These are phyloP conservation scores for Epirrhoe tristata DNA, from an alignment of 2,888 invertebrate species.

Conservation along the genomic window DNA sequence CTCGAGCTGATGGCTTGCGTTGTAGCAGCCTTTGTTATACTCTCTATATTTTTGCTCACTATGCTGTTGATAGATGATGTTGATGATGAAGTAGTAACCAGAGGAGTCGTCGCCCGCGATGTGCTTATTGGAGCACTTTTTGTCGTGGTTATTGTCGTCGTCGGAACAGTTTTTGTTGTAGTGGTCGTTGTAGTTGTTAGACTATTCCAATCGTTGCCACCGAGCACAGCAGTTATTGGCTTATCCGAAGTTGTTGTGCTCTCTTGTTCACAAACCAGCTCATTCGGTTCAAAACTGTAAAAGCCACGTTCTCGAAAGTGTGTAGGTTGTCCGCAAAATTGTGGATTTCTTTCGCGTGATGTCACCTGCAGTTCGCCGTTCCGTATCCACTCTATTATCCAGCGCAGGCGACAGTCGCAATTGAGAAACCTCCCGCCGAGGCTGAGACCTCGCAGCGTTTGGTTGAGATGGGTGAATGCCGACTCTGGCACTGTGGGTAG, in stretches of 20 bases:
- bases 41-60: conserved; percentile 55
- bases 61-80: conserved; percentile 49
- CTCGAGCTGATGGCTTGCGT: conserved; percentile 58
- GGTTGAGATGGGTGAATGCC: conserved; percentile 91
- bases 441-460: conserved; percentile 93
- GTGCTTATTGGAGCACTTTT: conserved; percentile 29
- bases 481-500: conserved; percentile 92
- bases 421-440: conserved; percentile 94
- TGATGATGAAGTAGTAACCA: conserved; percentile 31
- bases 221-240: conserved; percentile 51
- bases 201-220: conserved; percentile 57
- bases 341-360: conserved; percentile 95
- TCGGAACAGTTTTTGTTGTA: conserved; percentile 53
- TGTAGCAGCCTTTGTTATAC: conserved; percentile 53
- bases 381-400: conserved; percentile 96
- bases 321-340: conserved; percentile 95
- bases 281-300: conserved; percentile 94
- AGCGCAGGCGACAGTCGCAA: conserved; percentile 94
- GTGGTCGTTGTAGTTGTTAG: conserved; percentile 56
- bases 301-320: conserved; percentile 93
- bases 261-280: conserved; percentile 86
- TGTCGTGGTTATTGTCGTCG: conserved; percentile 53
- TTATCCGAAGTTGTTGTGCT: conserved; percentile 57
- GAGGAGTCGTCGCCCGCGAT: conserved; percentile 36
- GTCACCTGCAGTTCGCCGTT: conserved; percentile 96